Conservation (phyloP, 2,797 vertebrate genomes). For the Oreochromis mossambicus region DNA sequence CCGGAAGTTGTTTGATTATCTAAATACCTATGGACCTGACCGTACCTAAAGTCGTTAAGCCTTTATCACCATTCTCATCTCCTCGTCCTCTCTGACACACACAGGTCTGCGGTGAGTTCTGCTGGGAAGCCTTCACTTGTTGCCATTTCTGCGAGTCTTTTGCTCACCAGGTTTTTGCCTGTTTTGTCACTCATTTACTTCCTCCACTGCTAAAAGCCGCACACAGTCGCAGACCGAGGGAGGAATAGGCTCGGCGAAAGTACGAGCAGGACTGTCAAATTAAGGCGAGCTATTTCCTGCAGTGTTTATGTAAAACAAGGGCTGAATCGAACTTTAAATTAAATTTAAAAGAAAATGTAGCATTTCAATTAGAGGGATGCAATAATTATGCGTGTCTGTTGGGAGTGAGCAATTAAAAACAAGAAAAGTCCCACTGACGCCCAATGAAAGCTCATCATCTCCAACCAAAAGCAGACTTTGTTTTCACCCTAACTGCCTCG, state of each 20-base stretch:
- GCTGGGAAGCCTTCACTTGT: neutral
- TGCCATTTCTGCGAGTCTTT: neutral
- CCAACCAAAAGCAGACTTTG: neutral
- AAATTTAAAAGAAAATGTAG: neutral
- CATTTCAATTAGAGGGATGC: neutral
- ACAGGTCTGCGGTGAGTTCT: neutral
- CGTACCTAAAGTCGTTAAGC: neutral
- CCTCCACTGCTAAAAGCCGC: neutral
- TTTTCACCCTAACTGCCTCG: neutral
- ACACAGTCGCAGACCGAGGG: neutral
- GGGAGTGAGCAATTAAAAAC: neutral
- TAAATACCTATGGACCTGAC: neutral
- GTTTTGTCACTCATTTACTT: neutral
- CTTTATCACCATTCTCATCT: neutral
- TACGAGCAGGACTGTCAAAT: neutral
- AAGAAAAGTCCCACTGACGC: neutral
- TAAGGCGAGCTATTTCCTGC: neutral
- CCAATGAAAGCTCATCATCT: slow-evolving; percentile 2
- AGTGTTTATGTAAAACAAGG: neutral
- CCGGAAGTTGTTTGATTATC: neutral
- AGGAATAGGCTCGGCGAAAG: neutral
- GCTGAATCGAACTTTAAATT: neutral
- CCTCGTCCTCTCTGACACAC: neutral
- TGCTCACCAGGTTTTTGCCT: neutral
- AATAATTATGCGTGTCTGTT: neutral